Evolutionary conservation across 2,113 vertebrate genomes (phyloP), one percentile per base, ranked within the genome.

Genomic region (Pterocles burchelli): DNA sequence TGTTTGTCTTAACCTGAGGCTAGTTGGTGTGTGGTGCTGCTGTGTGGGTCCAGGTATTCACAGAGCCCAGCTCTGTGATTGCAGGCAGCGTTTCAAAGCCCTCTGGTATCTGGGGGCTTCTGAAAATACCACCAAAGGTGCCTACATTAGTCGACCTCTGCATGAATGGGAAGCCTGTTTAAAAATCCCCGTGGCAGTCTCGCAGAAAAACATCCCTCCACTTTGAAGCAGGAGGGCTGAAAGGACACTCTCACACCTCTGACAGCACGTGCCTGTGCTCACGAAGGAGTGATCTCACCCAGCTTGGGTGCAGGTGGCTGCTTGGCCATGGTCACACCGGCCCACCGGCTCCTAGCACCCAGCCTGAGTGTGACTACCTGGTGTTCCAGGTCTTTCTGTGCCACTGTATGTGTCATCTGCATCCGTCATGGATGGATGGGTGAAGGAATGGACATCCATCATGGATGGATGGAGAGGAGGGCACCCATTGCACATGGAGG

Each of bases 111-210:
- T 92, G 77, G 33, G 66, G 89, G 16, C 80, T 95, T 94, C 93
- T 95, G 89, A 91, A 93, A 97, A 96, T 89, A 97, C 89, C 89
- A 91, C 81, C 6, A 5, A 85, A 95, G 81, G 66, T 96, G 66
- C 77, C 71, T 87, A 82, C 34, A 6, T 90, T 93, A 92, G 94
- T 89, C 95, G 90, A 82, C 80, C 66, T 82, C 68, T 13, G 24
- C 14, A 93, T 96, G 90, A 97, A 97, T 94, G 49, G 66, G 70
- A 82, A 87, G 88, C 49, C 70, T 96, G 94, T 96, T 93, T 87
- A 19, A 89, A 94, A 90, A 62, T 17, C 62, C 58, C 46, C 0
- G 0, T n/a, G 57, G 90, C 73, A 87, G 90, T 33, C 86, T 66
- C 17, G 29, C 80, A 90, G 92, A 5, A 89, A 94, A 95, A 90